These are phyloP conservation scores for Araneus ventricosus DNA, from an alignment of 1,140 invertebrate genomes.

Conservation along the genomic window DNA sequence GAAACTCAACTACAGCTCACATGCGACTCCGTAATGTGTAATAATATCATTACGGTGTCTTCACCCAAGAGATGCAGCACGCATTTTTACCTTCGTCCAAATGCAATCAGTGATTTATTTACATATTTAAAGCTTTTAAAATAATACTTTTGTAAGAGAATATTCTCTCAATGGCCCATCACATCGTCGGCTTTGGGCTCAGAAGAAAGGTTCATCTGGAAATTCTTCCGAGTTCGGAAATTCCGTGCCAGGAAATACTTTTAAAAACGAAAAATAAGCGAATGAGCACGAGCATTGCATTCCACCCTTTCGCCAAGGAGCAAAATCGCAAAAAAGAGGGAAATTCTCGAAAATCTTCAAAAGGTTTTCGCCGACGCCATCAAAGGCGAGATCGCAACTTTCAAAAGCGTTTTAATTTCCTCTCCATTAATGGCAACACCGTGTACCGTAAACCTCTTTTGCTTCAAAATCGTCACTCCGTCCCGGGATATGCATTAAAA, in stretches of 20 bases:
- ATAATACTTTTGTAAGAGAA: constrained; percentile 24
- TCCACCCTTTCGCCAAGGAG: background rate
- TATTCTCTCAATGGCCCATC: constrained; percentile 13
- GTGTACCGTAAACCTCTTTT: constrained; percentile 27
- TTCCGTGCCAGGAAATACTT: background rate
- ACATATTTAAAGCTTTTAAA: constrained; percentile 41
- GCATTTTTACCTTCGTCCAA: constrained; percentile 8
- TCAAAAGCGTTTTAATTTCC: constrained; percentile 47
- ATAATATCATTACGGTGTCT: constrained; percentile 16
- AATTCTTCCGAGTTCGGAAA: constrained; percentile 1
- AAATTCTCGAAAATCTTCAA: constrained; percentile 26
- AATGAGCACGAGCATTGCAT: background rate
- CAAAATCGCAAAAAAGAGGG: background rate
- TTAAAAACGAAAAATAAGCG: constrained; percentile 12
- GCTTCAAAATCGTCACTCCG: background rate
- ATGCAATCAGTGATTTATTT: constrained; percentile 34
- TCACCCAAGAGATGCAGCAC: background rate
- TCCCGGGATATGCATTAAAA: constrained; percentile 43
- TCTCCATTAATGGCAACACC: constrained; percentile 52
- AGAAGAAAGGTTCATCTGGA: background rate
- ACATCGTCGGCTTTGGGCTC: background rate
- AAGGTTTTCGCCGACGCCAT: constrained; percentile 35
- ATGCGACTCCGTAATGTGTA: background rate
- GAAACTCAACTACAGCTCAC: background rate
- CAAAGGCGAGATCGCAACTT: constrained; percentile 31